phyloP scores from a whole-genome alignment of 1,140 invertebrate species.

The Macrotrachela quadricornifera region DNA sequence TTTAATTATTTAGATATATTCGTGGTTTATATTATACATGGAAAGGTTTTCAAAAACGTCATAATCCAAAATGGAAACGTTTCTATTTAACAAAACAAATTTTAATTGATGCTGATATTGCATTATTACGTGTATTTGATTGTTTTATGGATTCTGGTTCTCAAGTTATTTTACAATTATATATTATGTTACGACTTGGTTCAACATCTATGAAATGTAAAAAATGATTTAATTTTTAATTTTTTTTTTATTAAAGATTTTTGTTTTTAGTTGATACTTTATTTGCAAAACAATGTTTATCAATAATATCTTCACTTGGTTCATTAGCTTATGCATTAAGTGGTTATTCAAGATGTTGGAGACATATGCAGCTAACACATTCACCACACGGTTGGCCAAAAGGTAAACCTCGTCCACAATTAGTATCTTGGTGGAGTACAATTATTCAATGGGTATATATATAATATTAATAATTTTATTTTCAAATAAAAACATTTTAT shows the following conservation, averaged over 20 bases:
- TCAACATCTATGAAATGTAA: no score
- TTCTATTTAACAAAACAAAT: constrained; percentile 8
- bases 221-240: no score
- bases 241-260: no score
- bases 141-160: constrained; percentile 5
- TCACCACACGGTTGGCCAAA: background rate
- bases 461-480: no score
- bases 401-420: background rate
- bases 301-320: constrained; percentile 3
- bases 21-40: no score
- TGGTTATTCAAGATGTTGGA: constrained; percentile 3
- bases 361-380: constrained; percentile 4
- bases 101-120: constrained; percentile 7
- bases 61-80: constrained; percentile 8
- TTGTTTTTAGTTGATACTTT: no score
- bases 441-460: background rate
- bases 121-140: constrained; percentile 4
- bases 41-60: no score
- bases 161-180: constrained; percentile 5
- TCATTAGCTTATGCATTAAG: constrained; percentile 4
- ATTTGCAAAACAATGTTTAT: background rate
- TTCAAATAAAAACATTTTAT: no score
- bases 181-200: background rate
- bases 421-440: constrained; percentile 1
- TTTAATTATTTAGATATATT: no score